These are phyloP conservation scores for Drosophila baimaii DNA, from an alignment of 1,140 invertebrate species.

Conservation along the genomic window DNA sequence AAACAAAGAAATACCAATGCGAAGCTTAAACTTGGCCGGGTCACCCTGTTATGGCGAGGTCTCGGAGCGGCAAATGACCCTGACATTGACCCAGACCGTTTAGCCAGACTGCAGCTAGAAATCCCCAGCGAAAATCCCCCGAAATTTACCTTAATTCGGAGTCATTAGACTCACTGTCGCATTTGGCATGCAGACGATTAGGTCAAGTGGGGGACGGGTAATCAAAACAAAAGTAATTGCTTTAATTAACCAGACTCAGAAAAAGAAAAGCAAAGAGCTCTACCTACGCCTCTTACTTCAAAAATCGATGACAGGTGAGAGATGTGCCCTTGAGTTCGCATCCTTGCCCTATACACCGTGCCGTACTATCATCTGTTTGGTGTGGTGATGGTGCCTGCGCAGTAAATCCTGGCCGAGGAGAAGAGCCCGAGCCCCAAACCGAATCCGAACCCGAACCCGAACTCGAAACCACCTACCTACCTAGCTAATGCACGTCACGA, in stretches of 20 bases:
- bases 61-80: slow-evolving; percentile 22
- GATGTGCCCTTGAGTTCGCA: slow-evolving; percentile 32
- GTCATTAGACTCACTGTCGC: slow-evolving; percentile 17
- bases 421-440: neutral
- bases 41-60: slow-evolving; percentile 30
- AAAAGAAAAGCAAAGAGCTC: neutral
- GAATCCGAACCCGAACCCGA: neutral
- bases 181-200: slow-evolving; percentile 33
- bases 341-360: slow-evolving; percentile 8
- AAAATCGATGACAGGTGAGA: slow-evolving; percentile 30
- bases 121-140: slow-evolving; percentile 3
- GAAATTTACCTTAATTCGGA: slow-evolving; percentile 20
- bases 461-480: slow-evolving; percentile 3
- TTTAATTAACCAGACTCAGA: slow-evolving; percentile 3
- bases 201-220: slow-evolving; percentile 5
- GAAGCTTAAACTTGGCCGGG: slow-evolving; percentile 32
- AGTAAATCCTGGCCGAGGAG: slow-evolving; percentile 27
- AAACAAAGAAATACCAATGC: slow-evolving; percentile 21
- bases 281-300: neutral
- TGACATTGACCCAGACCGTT: slow-evolving; percentile 58
- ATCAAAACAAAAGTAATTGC: slow-evolving; percentile 45
- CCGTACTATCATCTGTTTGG: slow-evolving; percentile 56
- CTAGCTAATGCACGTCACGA: slow-evolving; percentile 51
- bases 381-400: slow-evolving; percentile 43
- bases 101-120: slow-evolving; percentile 1